Evolutionary conservation across 1,140 invertebrate species (phyloP).

Genomic region (Mamestra configurata): DNA sequence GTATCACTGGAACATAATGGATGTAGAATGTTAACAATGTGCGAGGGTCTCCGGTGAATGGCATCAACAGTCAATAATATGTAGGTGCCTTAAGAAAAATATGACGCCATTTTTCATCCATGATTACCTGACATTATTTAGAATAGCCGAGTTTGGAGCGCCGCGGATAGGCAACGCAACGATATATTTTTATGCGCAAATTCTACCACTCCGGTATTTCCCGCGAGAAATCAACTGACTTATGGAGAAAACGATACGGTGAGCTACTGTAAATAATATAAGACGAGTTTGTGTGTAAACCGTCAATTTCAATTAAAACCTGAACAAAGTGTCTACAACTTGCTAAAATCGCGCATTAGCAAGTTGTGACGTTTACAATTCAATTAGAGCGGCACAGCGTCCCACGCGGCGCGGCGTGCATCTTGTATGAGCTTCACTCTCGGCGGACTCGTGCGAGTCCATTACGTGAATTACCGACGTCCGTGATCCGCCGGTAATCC

Average conservation of each 20-base stretch:
- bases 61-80: background rate
- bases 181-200: conserved; percentile 12
- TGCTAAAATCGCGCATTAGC: background rate
- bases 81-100: background rate
- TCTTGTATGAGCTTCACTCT: conserved; percentile 6
- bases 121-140: conserved; percentile 39
- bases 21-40: no score
- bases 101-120: conserved; percentile 6
- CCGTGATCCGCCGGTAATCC: background rate
- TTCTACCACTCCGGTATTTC: conserved; percentile 29
- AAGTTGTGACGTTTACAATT: conserved; percentile 20
- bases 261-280: background rate
- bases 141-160: background rate
- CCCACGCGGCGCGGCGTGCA: background rate
- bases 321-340: background rate
- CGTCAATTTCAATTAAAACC: background rate
- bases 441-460: background rate
- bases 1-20: no score
- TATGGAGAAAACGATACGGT: background rate
- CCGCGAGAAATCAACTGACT: conserved; percentile 37
- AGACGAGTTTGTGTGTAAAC: background rate
- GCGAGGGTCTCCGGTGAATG: no score
- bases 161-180: background rate
- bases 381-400: conserved; percentile 5
- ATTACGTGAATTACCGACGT: background rate